These are phyloP conservation scores for Notolabrus celidotus DNA, from an alignment of 2,797 vertebrate genomes.

Conservation along the genomic window DNA sequence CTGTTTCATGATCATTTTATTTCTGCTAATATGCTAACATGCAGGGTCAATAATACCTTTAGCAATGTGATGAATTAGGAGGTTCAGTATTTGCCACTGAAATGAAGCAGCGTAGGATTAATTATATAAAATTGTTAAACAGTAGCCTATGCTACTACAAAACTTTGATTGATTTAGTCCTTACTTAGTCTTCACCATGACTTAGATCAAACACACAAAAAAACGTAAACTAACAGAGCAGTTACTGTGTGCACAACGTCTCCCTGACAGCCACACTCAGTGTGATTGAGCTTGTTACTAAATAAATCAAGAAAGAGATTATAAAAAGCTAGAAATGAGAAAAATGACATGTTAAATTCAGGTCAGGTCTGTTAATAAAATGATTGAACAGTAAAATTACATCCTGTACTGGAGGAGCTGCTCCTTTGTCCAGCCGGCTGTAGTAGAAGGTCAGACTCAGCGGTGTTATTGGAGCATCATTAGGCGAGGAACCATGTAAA, in stretches of 20 bases:
- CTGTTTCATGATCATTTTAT: no score
- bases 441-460: slow-evolving; percentile 72
- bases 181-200: no score
- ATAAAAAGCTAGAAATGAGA: slow-evolving; percentile 11
- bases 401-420: slow-evolving; percentile 10
- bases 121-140: no score
- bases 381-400: slow-evolving; percentile 30
- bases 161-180: no score
- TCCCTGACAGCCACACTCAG: slow-evolving; percentile 12
- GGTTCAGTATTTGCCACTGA: no score
- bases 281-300: slow-evolving; percentile 8
- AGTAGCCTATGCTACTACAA: no score
- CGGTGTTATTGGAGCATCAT: slow-evolving; percentile 75
- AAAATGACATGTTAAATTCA: slow-evolving; percentile 1
- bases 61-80: no score
- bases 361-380: slow-evolving; percentile 24
- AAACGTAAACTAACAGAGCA: slow-evolving; percentile 35
- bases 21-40: no score
- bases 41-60: no score
- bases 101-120: no score
- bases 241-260: slow-evolving; percentile 28
- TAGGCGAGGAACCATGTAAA: slow-evolving; percentile 74
- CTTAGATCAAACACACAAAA: no score
- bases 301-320: neutral
- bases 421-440: slow-evolving; percentile 1